Base-by-base conservation (phyloP, 2,797 vertebrate species). In the Rhinophrynus dorsalis region DNA sequence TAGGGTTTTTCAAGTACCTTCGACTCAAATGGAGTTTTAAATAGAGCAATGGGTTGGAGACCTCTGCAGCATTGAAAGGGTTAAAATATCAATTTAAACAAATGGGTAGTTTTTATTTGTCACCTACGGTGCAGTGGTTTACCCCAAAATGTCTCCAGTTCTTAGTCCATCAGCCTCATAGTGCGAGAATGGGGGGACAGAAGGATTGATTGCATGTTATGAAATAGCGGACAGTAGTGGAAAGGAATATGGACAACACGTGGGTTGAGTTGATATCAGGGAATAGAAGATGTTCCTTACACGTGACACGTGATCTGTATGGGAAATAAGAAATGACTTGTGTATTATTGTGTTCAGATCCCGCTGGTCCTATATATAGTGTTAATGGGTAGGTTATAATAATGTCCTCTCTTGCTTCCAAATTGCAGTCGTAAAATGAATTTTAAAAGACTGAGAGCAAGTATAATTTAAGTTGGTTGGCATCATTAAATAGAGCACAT, bases 371-470 rank as follows among this genome's bases (percentile, higher is more conserved):
- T 42, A 65, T 72, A 27, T 32, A 3, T 9, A 42, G 60, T 72
- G 61, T 72, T 72, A 72, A 72, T 72, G 54, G 42, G 32, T 29
- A 51, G 52, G 64, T 50, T 72, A 72, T 48, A 65, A 65, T 58
- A 58, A 51, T 65, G 61, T 65, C 54, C 61, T 58, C 52, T 47
- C 27, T 47, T 50, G 76, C 74, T 78, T 67, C 76, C 75, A 69
- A 70, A 74, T 62, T 75, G 63, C 74, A 67, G n/a, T 82, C 61
- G 45, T 58, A 65, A 85, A 84, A 80, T 52, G 47, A 74, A 75
- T 79, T 84, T 56, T 84, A 84, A 83, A 79, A 85, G 82, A 73
- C 77, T 81, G 74, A 48, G 6, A n/a, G 76, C 70, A 72, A 80
- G 71, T 71, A 77, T 71, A 68, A 63, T 83, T 79, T 79, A 82